Evolutionary conservation across 1,140 invertebrate genomes (phyloP), one percentile per base, ranked within the genome.

Genomic region (Lordiphosa clarofinis): DNA sequence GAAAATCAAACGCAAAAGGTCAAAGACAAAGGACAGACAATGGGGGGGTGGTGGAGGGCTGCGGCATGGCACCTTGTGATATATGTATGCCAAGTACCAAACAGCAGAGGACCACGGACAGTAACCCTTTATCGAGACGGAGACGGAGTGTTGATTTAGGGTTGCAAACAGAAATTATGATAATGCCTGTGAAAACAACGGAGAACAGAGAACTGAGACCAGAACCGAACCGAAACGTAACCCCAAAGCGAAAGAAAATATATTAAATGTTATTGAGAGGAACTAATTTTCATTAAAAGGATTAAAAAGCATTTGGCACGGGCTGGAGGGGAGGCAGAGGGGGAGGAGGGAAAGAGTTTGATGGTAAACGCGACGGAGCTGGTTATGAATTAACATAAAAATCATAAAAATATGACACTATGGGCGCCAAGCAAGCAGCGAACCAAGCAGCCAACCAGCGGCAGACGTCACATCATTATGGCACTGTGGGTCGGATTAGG

Each of bases 261-360:
- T 87, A 87, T 87, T 87, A 87, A 87, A 87, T 82, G 76, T 82
- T 87, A 87, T 87, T 87, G 82, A 87, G 82, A 87, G 82, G 76
- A 87, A 87, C 82, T 87, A 87, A 87, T 87, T 87, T 87, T 87
- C 82, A 87, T 87, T 87, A 87, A 87, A 87, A 87, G 82, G 82
- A 87, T 87, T 87, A 87, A 87, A 87, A 84, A 86, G 74, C 73
- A 74, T 78, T 81, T 76, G 72, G 76, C 76, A 55, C 46, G 46
- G 37, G 48, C 24, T 43, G 37, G 2, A n/a, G 28, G 6, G 6
- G 21, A 19, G 4, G 15, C 10, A 4, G 9, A 13, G 28, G 10
- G 4, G 13, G 43, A 9, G 6, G 9, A 6, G 1, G 28, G 8
- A 9, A 21, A 38, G 40, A 12, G 48, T 37, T 19, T 15, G 13